Evolutionary conservation across 30 jellyfish, hydroid and myxozoan genomes (phyloP), one percentile per base, ranked within the genome.

Genomic region (Chrysaora quinquecirrha): DNA sequence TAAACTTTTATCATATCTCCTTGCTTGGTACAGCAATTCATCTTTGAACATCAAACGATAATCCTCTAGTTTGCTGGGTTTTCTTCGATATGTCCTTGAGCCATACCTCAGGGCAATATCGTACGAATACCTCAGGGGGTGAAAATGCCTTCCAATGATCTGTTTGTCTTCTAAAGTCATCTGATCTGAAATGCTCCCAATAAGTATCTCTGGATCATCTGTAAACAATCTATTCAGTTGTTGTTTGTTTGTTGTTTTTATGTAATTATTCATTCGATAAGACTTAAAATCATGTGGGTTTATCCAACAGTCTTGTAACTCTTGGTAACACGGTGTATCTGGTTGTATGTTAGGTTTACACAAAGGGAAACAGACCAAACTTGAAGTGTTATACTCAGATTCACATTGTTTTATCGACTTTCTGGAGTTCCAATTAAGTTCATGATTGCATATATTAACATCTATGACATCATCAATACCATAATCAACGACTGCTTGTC

Each of bases 401-500:
- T 22, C 0, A 14, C 7, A 9, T 30, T 49, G 24, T 52, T 16
- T 2, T 16, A 2, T 2, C 0, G 77, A 28, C 29, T 82, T 82
- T 33, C 92, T 82, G 1, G 92, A 68, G 21, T 34, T 30, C 20
- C 9, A 11, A 22, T 34, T 23, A 16, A 82, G 19, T 29, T 35
- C 67, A 10, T 54, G 34, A 28, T 69, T 68, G n/a, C 27, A 31
- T 7, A 71, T 48, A 27, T 33, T 32, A 52, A 82, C 66, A 35
- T 68, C 85, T 49, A 82, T 14, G 0, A 74, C 75, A 69, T 82
- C 92, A 34, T 33, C 74, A 0, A 71, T 73, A 4, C 92, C 92
- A 50, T 29, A 69, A 82, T 82, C 92, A n/a, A 82, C 92, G 18
- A 69, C 85, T 14, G 80, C 27, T 3, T 82, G 71, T 11, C 92